These are phyloP conservation scores for Rynchops niger DNA, from an alignment of 2,113 vertebrate species.

Conservation along the genomic window DNA sequence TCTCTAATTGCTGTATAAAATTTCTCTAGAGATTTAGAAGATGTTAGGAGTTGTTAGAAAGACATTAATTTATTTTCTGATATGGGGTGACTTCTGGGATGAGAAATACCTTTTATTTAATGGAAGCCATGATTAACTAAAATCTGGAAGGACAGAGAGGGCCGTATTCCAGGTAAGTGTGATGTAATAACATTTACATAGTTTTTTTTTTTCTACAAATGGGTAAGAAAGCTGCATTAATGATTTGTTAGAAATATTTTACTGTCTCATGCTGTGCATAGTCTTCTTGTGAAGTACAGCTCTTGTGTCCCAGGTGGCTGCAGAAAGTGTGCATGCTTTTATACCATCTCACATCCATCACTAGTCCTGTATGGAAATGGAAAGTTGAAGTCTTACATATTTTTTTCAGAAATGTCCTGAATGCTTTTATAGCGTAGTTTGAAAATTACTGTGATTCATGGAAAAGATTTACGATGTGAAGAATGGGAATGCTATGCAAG, in stretches of 20 bases:
- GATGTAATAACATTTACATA: neutral
- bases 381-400: neutral
- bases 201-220: neutral
- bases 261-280: neutral
- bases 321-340: neutral
- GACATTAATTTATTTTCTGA: neutral
- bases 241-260: neutral
- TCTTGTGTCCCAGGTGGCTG: neutral
- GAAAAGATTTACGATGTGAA: neutral
- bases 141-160: neutral
- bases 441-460: neutral
- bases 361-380: neutral
- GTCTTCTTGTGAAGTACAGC: neutral
- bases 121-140: neutral
- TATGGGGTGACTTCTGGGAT: neutral
- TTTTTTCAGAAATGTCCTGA: neutral
- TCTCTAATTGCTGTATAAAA: neutral
- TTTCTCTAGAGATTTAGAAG: neutral
- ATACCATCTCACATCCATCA: rapidly evolving
- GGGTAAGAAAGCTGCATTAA: neutral
- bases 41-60: neutral
- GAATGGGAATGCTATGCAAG: neutral
- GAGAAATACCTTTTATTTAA: neutral
- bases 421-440: neutral
- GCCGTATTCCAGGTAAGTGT: neutral